A percentile compares a stretch with the other conserved stretches of the same genome.
phyloP scores from a whole-genome alignment of 2,888 invertebrate genomes.

The Toxonevra muliebris region DNA sequence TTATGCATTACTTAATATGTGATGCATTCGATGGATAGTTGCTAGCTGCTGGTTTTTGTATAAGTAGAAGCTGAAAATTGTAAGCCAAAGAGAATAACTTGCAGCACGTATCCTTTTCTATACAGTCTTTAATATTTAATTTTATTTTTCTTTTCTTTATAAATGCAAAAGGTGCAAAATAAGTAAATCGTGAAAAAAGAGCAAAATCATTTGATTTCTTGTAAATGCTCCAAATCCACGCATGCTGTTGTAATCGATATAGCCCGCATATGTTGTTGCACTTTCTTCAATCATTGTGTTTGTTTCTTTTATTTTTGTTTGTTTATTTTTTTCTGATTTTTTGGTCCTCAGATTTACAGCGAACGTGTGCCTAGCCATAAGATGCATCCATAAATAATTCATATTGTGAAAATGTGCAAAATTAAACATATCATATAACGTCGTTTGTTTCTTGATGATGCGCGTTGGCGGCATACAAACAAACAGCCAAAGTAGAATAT shows the following conservation, averaged over 20 bases:
- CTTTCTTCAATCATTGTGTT: slow-evolving; percentile 21
- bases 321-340: slow-evolving; percentile 2
- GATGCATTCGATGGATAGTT: too few relatives aligned
- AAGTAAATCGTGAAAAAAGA: neutral
- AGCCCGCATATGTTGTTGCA: slow-evolving; percentile 40
- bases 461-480: neutral
- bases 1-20: neutral
- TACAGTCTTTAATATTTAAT: too few relatives aligned
- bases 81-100: slow-evolving; percentile 21
- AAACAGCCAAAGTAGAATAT: too few relatives aligned
- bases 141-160: too few relatives aligned
- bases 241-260: slow-evolving; percentile 42
- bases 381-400: slow-evolving; percentile 12
- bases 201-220: too few relatives aligned
- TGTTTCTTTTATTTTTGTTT: neutral
- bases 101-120: slow-evolving; percentile 15
- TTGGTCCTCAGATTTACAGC: slow-evolving; percentile 4
- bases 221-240: too few relatives aligned
- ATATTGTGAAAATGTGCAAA: slow-evolving; percentile 56
- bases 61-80: neutral
- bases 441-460: slow-evolving; percentile 22
- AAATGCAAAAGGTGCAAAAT: neutral
- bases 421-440: slow-evolving; percentile 56
- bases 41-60: too few relatives aligned
- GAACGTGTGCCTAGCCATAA: slow-evolving; percentile 20